Conservation (phyloP, 2,113 vertebrate genomes). For the Eretmochelys imbricata region DNA sequence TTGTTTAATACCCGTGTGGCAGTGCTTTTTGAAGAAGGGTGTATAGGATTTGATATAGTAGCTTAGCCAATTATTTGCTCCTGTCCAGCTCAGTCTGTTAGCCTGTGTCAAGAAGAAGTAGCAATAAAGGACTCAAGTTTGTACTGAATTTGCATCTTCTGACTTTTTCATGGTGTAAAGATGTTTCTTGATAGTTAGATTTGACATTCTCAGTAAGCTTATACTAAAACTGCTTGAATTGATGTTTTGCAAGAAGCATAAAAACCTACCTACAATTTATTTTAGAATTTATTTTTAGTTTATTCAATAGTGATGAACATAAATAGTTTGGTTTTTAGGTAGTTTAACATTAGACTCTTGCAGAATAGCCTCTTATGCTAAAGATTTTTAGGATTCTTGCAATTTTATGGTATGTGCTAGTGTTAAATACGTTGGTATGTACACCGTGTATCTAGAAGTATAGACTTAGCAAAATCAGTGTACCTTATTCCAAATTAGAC, state of each 20-base stretch:
- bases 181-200: neutral
- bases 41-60: neutral
- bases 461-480: accelerated
- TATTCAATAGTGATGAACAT: neutral
- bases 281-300: neutral
- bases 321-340: neutral
- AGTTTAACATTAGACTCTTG: neutral
- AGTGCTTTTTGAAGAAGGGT: neutral
- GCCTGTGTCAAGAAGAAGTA: neutral
- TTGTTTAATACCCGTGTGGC: neutral
- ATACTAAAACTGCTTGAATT: neutral
- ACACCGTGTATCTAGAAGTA: neutral
- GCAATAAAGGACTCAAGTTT: neutral
- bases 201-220: neutral
- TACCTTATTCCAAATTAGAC: neutral
- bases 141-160: neutral
- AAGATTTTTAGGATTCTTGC: neutral
- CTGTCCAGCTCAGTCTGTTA: neutral
- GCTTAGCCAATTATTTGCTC: neutral
- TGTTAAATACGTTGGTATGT: neutral
- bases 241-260: neutral
- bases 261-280: neutral
- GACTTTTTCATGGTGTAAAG: neutral
- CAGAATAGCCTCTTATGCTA: neutral
- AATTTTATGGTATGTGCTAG: neutral